These are phyloP conservation scores for Cantharis nigra DNA, from an alignment of 2,888 invertebrate species.

Conservation along the genomic window DNA sequence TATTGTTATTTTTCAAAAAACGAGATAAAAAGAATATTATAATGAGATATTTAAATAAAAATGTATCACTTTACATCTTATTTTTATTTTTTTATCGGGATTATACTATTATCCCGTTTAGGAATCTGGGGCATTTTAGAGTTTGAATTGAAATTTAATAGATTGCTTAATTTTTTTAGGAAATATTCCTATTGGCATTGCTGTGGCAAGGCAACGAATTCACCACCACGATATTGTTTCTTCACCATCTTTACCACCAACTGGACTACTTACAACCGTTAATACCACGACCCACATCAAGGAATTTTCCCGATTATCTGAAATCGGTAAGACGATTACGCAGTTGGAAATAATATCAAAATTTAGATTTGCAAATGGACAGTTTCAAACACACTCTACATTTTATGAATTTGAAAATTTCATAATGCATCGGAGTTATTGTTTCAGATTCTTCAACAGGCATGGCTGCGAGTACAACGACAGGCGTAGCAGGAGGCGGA, in stretches of 20 bases:
- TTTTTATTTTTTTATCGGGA: not conserved
- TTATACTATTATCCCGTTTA: not conserved
- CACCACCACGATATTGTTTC: slow-evolving; percentile 59
- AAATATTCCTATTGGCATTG: slow-evolving; percentile 80
- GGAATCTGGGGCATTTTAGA: not conserved
- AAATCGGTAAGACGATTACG: slow-evolving; percentile 59
- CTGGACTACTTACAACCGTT: slow-evolving; percentile 54
- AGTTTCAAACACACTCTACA: not conserved
- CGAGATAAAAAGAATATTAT: not conserved
- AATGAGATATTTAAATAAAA: not conserved
- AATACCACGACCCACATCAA: slow-evolving; percentile 57
- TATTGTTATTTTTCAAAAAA: too few species aligned
- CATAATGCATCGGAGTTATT: slow-evolving; percentile 11
- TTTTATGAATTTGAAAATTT: not conserved
- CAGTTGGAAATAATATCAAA: not conserved
- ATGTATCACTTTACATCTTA: not conserved
- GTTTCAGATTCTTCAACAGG: slow-evolving; percentile 57
- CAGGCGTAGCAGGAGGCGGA: slow-evolving; percentile 62
- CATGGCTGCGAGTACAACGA: slow-evolving; percentile 70
- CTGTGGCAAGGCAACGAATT: slow-evolving; percentile 78
- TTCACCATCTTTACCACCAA: slow-evolving; percentile 49
- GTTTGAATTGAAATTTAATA: not conserved
- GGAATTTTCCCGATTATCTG: slow-evolving; percentile 60
- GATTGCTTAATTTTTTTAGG: slow-evolving; percentile 31
- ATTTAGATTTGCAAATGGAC: not conserved